Evolutionary conservation across 2,888 invertebrate species (phyloP), one percentile per base, ranked within the genome.

Genomic region (Podotricha telesiphe): DNA sequence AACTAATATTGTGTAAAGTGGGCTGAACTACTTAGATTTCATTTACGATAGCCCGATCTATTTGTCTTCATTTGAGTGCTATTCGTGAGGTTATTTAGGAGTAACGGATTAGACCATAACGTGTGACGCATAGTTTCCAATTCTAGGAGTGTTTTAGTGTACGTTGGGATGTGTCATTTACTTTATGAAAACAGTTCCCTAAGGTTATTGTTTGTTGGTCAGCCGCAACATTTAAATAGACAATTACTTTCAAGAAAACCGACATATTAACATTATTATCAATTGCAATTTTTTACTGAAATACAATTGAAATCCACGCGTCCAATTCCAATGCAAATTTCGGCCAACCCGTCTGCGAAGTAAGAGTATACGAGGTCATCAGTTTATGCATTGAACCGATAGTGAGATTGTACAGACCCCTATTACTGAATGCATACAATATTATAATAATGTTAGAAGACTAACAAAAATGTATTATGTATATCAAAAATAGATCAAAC

Each of bases 351-450:
- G 77, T 73, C 74, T 76, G 75, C 74, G 72, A 58, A 63, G 56
- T 68, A 64, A 58, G 55, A 56, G 67, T 74, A 73, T 73, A 68
- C 67, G 75, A 74, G 76, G 74, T 76, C 77, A 78, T 74, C 75
- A 73, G 47, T 71, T 73, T 74, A 74, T 72, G 70, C 76, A 68
- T 67, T 71, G 73, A 72, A 75, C 73, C 68, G 73, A 78, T 77
- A 76, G 69, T 70, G 73, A 68, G 70, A 73, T 70, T 66, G 76
- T 74, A 76, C n/a, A 78, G 76, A 77, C 74, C 75, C 73, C 73
- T 63, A 71, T 75, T 73, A 73, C 58, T 71, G 45, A 73, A 55
- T 22, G 53, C 48, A 56, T 56, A 59, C 28, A 53, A 22, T 22
- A 22, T 53, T 58, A 58, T 19, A 40, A 20, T 15, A 15, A 40